Base-by-base conservation (phyloP, 2,888 invertebrate genomes). In the Erebia aethiops region DNA sequence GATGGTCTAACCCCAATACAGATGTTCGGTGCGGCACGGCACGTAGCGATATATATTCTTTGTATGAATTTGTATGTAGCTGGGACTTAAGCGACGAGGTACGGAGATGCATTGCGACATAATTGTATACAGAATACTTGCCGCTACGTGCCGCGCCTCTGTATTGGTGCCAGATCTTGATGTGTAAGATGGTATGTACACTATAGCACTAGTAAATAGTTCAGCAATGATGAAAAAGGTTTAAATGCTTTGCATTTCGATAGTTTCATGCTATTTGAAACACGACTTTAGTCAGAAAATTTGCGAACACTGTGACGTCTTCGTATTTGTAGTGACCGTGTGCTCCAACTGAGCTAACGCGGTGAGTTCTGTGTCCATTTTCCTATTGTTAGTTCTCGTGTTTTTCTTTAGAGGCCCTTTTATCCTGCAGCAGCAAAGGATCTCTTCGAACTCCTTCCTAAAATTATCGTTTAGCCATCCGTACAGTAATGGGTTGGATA, bases 401-500 rank as follows among this genome's bases (percentile, higher is more conserved):
- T 87, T 83, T 61, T 90, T 89, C 3, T 82, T 87, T 54, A 82
- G 75, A 71, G 87, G 86, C 11, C 88, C 84, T 64, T 89, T 89
- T 66, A 87, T 90, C 16, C 78, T 77, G 68, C 94, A 90, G 82
- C 95, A 94, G 84, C 96, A 96, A 77, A 96, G 87, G 80, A 97
- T 95, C 86, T 97, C 97, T 78, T 95, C 95, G 85, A 98, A 98
- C 87, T 98, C 98, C 85, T 97, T 97, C 81, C 97, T 95, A 90
- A 98, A 98, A 89, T 98, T 98, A 79, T 98, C 98, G 86, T 98
- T 98, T 78, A 98, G 93, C 96, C 98, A 98, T 11, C 98, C 98
- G 87, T 98, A 98, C 2, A 98, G 94, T 26, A 98, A 92, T 0
- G 98, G 98, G 87, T 98, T 98, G 43, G 97, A 96, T 78, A 98